Evolutionary conservation across 2,113 vertebrate genomes (phyloP).

Genomic region (Corythornis vintsioides): DNA sequence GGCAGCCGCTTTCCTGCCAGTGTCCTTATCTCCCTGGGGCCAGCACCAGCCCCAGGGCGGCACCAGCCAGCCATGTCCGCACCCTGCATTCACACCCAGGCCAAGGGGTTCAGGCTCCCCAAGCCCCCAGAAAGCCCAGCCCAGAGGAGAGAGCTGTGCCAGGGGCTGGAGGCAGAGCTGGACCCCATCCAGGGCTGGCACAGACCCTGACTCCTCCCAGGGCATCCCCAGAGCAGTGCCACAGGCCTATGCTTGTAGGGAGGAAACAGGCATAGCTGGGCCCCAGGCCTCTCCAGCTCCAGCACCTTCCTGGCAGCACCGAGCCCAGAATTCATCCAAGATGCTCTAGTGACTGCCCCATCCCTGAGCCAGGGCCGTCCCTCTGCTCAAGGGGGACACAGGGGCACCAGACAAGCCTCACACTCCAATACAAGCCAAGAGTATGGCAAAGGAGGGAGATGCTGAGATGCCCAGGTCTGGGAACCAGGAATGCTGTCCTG

Average conservation of each 20-base stretch:
- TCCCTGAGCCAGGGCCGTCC: background rate
- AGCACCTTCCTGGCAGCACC: background rate
- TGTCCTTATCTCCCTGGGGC: background rate
- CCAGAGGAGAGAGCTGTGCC: background rate
- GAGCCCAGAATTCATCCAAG: background rate
- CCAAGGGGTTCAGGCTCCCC: background rate
- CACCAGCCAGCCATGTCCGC: background rate
- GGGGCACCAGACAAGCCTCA: rapidly evolving
- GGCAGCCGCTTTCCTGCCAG: background rate
- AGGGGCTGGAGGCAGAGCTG: background rate
- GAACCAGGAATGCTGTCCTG: background rate
- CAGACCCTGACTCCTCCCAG: background rate
- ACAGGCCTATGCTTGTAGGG: rapidly evolving
- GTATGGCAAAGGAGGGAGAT: rapidly evolving
- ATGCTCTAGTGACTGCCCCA: background rate
- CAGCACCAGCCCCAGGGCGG: background rate
- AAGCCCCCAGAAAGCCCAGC: rapidly evolving
- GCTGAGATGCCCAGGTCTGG: background rate
- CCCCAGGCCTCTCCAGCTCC: background rate
- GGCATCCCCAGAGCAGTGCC: background rate
- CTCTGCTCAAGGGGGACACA: rapidly evolving
- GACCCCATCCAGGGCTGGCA: background rate
- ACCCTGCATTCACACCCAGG: constrained; percentile 40
- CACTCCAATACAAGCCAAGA: rapidly evolving
- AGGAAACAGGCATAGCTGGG: background rate